A percentile compares a stretch with the other conserved stretches of the same genome.
These are phyloP conservation scores for Synanceia verrucosa DNA, from an alignment of 2,797 vertebrate genomes.

Conservation along the genomic window DNA sequence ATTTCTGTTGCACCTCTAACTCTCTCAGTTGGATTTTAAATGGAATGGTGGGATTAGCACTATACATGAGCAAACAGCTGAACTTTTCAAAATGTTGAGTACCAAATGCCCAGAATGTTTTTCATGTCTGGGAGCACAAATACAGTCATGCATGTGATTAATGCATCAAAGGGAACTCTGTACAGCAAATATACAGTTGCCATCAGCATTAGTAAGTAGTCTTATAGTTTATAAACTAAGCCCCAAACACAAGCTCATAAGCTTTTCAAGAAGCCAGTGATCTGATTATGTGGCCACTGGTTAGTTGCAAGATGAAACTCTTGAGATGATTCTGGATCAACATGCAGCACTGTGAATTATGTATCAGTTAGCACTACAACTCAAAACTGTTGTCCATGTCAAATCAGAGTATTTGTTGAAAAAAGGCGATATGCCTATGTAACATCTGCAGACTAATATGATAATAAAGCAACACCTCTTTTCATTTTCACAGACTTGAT, in stretches of 20 bases:
- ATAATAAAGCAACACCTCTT: background rate
- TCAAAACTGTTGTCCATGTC: slow-evolving; percentile 2
- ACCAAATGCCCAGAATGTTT: slow-evolving; percentile 55
- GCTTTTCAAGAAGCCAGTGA: slow-evolving; percentile 63
- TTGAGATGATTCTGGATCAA: slow-evolving; percentile 28
- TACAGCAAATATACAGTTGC: slow-evolving; percentile 59
- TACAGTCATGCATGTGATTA: slow-evolving; percentile 58
- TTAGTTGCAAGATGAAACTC: slow-evolving; percentile 38
- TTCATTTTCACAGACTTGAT: background rate
- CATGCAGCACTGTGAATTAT: slow-evolving; percentile 4
- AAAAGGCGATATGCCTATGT: background rate
- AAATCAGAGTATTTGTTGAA: background rate
- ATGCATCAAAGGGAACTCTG: slow-evolving; percentile 62
- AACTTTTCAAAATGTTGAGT: slow-evolving; percentile 48
- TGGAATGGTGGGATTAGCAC: slow-evolving; percentile 44
- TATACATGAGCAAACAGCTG: slow-evolving; percentile 31
- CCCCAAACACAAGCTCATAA: slow-evolving; percentile 49
- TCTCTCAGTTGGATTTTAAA: slow-evolving; percentile 28
- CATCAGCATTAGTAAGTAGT: slow-evolving; percentile 48
- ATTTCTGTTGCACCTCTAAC: slow-evolving; percentile 10
- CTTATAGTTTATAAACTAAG: slow-evolving; percentile 60
- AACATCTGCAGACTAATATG: background rate
- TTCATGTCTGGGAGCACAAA: slow-evolving; percentile 57
- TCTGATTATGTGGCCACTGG: slow-evolving; percentile 65
- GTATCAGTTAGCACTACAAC: slow-evolving; percentile 11